Evolutionary conservation across 2,888 invertebrate genomes (phyloP).

Genomic region (Nesidiocoris tenuis): DNA sequence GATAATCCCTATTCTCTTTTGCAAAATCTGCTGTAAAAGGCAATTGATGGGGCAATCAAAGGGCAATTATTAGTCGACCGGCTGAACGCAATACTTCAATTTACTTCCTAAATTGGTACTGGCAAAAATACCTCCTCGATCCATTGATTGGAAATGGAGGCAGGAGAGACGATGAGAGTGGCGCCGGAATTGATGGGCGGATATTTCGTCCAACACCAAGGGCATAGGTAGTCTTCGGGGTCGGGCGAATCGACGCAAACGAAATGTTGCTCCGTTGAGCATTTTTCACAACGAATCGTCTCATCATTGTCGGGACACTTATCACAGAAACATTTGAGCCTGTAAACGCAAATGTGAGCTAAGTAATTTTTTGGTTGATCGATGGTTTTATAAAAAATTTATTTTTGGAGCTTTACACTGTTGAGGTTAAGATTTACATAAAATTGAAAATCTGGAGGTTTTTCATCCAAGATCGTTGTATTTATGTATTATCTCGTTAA

Average conservation of each 20-base stretch:
- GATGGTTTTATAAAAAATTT: not conserved
- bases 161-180: slow-evolving; percentile 72
- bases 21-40: no score
- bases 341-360: not conserved
- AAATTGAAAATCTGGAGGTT: no score
- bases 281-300: slow-evolving; percentile 58
- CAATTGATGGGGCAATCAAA: no score
- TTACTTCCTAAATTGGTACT: no score
- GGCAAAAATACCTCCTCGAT: slow-evolving; percentile 64
- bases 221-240: slow-evolving; percentile 61
- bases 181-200: slow-evolving; percentile 60
- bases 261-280: slow-evolving; percentile 64
- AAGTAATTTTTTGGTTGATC: not conserved
- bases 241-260: slow-evolving; percentile 61
- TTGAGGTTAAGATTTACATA: no score
- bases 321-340: slow-evolving; percentile 56
- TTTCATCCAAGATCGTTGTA: no score
- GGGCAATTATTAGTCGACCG: no score
- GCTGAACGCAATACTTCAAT: no score
- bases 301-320: slow-evolving; percentile 51
- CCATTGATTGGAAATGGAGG: slow-evolving; percentile 70
- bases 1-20: no score
- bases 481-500: no score
- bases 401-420: no score
- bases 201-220: slow-evolving; percentile 63